Conservation (phyloP, 2,113 vertebrate species). For the Vulpes vulpes region DNA sequence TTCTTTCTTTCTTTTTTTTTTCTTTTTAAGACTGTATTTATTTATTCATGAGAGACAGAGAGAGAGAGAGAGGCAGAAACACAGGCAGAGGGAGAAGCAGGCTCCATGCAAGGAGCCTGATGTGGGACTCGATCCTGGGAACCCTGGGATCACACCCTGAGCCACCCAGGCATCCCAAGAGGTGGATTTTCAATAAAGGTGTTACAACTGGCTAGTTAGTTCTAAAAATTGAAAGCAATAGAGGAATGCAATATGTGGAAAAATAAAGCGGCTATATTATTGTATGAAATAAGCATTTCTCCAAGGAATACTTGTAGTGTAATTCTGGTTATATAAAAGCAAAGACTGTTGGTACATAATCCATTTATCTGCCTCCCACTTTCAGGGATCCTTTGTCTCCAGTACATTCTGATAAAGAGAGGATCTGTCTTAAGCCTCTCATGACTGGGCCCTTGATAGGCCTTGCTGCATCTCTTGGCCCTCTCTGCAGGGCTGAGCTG, state of each 20-base stretch:
- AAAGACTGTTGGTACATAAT: not conserved
- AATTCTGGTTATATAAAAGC: conserved; percentile 9
- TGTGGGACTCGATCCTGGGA: too few relatives aligned
- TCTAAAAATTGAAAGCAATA: not conserved
- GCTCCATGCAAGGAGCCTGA: too few relatives aligned
- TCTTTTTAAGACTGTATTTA: too few relatives aligned
- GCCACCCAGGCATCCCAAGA: not conserved
- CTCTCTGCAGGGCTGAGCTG: not conserved
- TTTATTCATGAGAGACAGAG: too few relatives aligned
- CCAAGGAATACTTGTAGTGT: not conserved
- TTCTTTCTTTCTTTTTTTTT: not conserved
- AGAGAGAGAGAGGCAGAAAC: too few relatives aligned
- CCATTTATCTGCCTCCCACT: not conserved
- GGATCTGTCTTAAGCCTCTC: not conserved
- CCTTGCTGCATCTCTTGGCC: not conserved
- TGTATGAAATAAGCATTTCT: conserved; percentile 23
- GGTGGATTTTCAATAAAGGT: conserved; percentile 13
- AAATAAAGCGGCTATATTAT: not conserved
- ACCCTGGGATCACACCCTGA: too few relatives aligned
- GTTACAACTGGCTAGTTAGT: conserved; percentile 19
- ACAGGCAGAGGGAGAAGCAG: too few relatives aligned
- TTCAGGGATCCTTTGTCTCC: not conserved
- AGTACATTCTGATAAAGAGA: conserved; percentile 10
- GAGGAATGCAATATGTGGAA: not conserved
- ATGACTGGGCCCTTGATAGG: not conserved